These are phyloP conservation scores for Ondatra zibethicus DNA, from an alignment of 2,113 vertebrate species.

Conservation along the genomic window DNA sequence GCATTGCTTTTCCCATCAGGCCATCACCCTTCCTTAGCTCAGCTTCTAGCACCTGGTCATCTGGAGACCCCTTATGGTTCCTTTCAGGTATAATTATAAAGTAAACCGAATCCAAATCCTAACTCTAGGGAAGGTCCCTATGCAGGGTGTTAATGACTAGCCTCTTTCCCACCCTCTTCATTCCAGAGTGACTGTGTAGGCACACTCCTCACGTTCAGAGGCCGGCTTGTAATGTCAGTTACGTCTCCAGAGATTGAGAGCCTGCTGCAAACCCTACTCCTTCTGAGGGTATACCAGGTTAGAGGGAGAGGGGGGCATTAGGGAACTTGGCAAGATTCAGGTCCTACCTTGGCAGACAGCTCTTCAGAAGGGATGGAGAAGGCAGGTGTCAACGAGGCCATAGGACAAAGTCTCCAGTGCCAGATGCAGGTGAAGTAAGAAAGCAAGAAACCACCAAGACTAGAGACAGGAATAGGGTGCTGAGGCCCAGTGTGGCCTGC, in stretches of 20 bases:
- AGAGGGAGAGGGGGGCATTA: background rate
- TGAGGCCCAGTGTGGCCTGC: background rate
- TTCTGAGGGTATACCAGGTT: background rate
- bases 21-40: conserved; percentile 6
- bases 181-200: background rate
- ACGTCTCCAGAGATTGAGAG: background rate
- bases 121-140: background rate
- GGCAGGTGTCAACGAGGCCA: background rate
- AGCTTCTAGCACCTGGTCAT: background rate
- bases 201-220: background rate
- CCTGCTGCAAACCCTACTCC: background rate
- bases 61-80: conserved; percentile 28
- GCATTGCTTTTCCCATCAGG: background rate
- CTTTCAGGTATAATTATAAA: conserved; percentile 54
- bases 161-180: background rate
- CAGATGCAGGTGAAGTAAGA: background rate
- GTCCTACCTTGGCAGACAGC: conserved; percentile 69
- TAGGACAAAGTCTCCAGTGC: background rate
- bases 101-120: conserved; percentile 46
- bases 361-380: conserved; percentile 54
- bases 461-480: background rate
- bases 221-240: background rate
- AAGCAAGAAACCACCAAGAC: background rate
- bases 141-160: background rate
- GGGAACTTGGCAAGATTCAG: conserved; percentile 37